A percentile compares a stretch with the other conserved stretches of the same genome.
These are phyloP conservation scores for Exephanes ischioxanthus DNA, from an alignment of 2,888 invertebrate species.

Conservation along the genomic window DNA sequence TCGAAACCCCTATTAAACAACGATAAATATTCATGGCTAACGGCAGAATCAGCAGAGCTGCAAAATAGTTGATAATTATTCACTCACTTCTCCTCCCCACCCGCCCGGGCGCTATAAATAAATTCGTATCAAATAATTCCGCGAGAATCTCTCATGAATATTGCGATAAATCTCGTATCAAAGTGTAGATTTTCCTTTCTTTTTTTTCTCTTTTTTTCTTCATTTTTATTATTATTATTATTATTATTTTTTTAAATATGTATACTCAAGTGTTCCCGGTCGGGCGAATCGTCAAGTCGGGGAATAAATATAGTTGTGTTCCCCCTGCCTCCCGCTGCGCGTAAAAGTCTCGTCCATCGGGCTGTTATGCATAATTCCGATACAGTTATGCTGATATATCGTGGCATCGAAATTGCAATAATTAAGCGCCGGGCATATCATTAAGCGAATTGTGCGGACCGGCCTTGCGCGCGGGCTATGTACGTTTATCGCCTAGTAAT, in stretches of 20 bases:
- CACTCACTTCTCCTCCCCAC: neutral
- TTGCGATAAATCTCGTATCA: constrained; percentile 15
- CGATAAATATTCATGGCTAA: constrained; percentile 38
- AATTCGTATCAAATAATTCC: constrained; percentile 13
- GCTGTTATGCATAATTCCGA: constrained; percentile 10
- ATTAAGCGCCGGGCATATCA: constrained; percentile 67
- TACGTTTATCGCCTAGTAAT: constrained; percentile 74
- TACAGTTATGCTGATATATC: constrained; percentile 44
- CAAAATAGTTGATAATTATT: constrained; percentile 40
- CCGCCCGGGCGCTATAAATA: neutral
- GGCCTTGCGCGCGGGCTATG: neutral
- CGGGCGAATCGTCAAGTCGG: neutral
- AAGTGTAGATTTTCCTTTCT: neutral
- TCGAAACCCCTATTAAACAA: constrained; percentile 38
- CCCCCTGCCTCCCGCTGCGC: neutral
- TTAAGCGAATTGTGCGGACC: constrained; percentile 57
- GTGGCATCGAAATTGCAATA: constrained; percentile 57
- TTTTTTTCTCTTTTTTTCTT: neutral
- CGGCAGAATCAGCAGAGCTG: neutral
- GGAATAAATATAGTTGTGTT: neutral
- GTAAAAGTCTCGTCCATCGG: neutral
- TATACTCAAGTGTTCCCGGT: neutral
- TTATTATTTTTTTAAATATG: neutral
- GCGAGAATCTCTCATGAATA: constrained; percentile 14
- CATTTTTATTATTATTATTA: neutral